Conservation (phyloP, 1,140 invertebrate genomes). For the Leguminivora glycinivorella region DNA sequence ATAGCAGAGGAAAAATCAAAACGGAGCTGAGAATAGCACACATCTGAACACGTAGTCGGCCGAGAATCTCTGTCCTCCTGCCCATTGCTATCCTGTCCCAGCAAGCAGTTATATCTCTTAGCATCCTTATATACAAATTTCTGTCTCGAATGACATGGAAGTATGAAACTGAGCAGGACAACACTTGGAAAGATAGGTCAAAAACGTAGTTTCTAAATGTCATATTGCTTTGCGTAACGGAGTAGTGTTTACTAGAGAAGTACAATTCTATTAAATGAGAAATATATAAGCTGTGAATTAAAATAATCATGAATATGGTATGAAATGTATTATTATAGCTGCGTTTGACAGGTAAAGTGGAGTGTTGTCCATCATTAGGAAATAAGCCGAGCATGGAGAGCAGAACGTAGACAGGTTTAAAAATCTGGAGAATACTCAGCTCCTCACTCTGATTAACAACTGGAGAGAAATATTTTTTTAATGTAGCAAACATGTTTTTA, state of each 20-base stretch:
- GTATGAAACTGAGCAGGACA: not conserved
- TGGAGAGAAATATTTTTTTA: not conserved
- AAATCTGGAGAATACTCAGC: not conserved
- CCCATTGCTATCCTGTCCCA: not conserved
- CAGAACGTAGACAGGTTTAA: not conserved
- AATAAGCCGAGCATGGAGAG: not conserved
- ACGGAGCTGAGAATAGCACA: not conserved
- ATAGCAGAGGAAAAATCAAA: not conserved
- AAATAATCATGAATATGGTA: not conserved
- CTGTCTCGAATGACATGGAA: not conserved
- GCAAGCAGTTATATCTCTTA: not conserved
- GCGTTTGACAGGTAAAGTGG: not conserved
- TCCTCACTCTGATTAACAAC: not conserved
- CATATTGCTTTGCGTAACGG: not conserved
- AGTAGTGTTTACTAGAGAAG: not conserved
- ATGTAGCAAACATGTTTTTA: too few relatives aligned
- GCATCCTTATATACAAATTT: not conserved
- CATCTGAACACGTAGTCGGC: not conserved
- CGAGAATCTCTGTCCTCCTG: not conserved
- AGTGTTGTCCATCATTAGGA: not conserved
- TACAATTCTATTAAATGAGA: not conserved
- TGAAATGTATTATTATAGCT: not conserved
- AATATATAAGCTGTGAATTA: not conserved
- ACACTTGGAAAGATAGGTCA: not conserved
- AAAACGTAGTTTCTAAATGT: not conserved